Percentiles rank a stretch among this genome's conserved stretches.
Conservation (phyloP, 2,888 invertebrate species). For the Lymantria dispar region DNA sequence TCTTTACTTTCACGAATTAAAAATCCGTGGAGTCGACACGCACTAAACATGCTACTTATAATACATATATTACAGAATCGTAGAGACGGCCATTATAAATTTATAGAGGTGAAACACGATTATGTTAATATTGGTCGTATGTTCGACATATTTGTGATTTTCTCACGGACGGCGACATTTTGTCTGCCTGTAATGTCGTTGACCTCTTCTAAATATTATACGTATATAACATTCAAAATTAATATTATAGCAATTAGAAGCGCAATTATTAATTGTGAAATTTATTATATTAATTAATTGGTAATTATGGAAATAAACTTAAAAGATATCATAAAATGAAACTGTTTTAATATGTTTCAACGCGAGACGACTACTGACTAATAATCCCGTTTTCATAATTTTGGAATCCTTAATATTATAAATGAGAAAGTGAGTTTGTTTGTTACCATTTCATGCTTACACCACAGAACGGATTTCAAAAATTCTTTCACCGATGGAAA, state of each 20-base stretch:
- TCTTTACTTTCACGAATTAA: conserved; percentile 11
- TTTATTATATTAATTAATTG: neutral
- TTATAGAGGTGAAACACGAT: conserved; percentile 63
- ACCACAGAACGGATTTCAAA: no score
- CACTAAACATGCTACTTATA: conserved; percentile 19
- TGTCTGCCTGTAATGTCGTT: conserved; percentile 62
- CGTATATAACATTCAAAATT: conserved; percentile 10
- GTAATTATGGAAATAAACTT: neutral
- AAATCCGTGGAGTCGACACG: conserved; percentile 1
- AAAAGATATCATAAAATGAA: neutral
- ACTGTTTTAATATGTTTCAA: no score
- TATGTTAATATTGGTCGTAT: conserved; percentile 62
- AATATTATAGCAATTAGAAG: neutral
- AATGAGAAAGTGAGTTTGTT: no score
- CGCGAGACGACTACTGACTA: no score
- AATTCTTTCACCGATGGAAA: no score
- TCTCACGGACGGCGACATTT: conserved; percentile 73
- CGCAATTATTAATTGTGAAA: neutral
- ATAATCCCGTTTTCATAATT: no score
- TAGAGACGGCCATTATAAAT: conserved; percentile 31
- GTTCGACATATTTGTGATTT: conserved; percentile 58
- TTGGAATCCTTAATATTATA: no score
- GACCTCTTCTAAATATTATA: conserved; percentile 43
- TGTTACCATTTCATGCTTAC: no score
- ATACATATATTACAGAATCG: neutral